phyloP scores from a whole-genome alignment of 2,888 invertebrate genomes.

The Pterostichus niger region DNA sequence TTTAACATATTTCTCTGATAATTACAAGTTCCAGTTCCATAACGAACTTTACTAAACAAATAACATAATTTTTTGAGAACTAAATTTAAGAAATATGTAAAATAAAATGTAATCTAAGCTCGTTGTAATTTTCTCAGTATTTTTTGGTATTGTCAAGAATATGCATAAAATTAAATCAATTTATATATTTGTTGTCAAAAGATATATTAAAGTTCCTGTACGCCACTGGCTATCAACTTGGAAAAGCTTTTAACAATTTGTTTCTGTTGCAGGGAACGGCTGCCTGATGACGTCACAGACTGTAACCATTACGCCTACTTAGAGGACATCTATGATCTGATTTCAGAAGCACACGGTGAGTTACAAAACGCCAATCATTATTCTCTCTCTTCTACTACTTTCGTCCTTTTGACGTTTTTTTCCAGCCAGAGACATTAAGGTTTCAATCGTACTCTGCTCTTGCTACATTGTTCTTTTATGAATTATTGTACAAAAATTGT shows the following conservation, averaged over 20 bases:
- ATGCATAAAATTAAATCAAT: no score
- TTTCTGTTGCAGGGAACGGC: slow-evolving; percentile 80
- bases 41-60: no score
- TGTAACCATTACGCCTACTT: slow-evolving; percentile 86
- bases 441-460: slow-evolving; percentile 19
- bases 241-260: slow-evolving; percentile 66
- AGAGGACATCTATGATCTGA: slow-evolving; percentile 86
- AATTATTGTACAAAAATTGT: slow-evolving; percentile 24
- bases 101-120: no score
- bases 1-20: no score
- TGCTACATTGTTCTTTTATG: slow-evolving; percentile 11
- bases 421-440: slow-evolving; percentile 11
- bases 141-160: no score
- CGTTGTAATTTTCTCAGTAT: no score
- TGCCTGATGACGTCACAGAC: slow-evolving; percentile 82
- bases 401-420: background rate
- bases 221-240: background rate
- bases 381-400: background rate
- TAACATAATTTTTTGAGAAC: no score
- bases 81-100: no score
- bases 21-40: no score
- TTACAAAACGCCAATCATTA: slow-evolving; percentile 58
- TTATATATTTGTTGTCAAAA: no score
- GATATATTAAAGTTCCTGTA: background rate
- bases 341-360: slow-evolving; percentile 83